phyloP scores from a whole-genome alignment of 2,113 vertebrate species.

The Megaceryle torquata region DNA sequence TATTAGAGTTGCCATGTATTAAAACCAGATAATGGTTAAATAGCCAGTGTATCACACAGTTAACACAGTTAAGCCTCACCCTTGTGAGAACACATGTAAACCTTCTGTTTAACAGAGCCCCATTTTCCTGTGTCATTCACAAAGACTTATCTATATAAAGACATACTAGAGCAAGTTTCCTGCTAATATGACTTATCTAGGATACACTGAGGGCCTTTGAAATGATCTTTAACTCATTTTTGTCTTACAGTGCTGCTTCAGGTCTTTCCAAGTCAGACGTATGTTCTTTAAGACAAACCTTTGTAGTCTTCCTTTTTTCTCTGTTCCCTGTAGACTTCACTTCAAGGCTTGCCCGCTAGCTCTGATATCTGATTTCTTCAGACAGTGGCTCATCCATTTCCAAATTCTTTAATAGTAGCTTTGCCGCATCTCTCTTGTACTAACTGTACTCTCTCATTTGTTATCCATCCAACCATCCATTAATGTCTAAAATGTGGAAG shows the following conservation, averaged over 20 bases:
- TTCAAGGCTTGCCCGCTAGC: neutral
- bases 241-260: neutral
- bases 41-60: neutral
- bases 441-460: neutral
- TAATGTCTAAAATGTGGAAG: neutral
- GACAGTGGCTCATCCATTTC: constrained; percentile 1
- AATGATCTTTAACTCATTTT: neutral
- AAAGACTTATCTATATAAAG: neutral
- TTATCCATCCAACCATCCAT: neutral
- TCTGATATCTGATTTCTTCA: neutral
- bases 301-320: neutral
- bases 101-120: neutral
- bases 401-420: neutral
- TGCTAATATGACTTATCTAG: neutral
- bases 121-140: neutral
- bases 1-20: neutral
- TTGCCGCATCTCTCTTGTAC: neutral
- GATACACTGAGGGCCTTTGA: neutral
- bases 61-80: neutral
- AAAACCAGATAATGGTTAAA: neutral
- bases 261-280: neutral
- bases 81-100: neutral
- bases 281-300: neutral
- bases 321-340: neutral
- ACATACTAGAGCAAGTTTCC: neutral